These are phyloP conservation scores for Antheraea yamamai DNA, from an alignment of 2,888 invertebrate species.

Conservation along the genomic window DNA sequence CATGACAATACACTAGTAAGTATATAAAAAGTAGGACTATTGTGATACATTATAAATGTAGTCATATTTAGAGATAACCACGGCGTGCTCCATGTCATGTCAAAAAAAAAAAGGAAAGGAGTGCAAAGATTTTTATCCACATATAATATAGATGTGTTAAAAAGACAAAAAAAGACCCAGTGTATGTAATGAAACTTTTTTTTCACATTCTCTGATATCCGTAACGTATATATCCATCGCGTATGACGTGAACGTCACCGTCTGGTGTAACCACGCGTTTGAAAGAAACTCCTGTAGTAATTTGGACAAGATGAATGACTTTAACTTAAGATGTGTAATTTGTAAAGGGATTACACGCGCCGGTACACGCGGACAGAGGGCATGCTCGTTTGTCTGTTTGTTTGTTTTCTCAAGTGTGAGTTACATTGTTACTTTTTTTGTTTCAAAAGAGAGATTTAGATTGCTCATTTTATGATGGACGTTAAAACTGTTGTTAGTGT, in stretches of 20 bases:
- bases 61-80: too few relatives aligned
- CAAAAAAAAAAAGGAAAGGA: too few relatives aligned
- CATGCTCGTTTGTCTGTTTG: slow-evolving; percentile 24
- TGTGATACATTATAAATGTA: too few relatives aligned
- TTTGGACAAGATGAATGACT: slow-evolving; percentile 50
- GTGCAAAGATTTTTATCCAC: too few relatives aligned
- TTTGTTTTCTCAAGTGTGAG: slow-evolving; percentile 28
- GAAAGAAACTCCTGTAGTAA: slow-evolving; percentile 24
- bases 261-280: background rate
- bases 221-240: background rate
- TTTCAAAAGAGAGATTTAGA: background rate
- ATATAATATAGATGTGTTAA: background rate
- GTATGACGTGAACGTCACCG: background rate
- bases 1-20: too few relatives aligned
- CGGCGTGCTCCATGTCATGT: too few relatives aligned
- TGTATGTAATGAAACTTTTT: background rate
- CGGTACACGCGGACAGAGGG: slow-evolving; percentile 23
- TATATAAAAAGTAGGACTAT: too few relatives aligned
- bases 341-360: slow-evolving; percentile 61
- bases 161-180: background rate
- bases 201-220: background rate
- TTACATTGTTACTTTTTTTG: background rate
- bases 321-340: slow-evolving; percentile 62
- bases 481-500: background rate
- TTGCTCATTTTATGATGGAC: background rate